These are phyloP conservation scores for honey bee (Apis mellifera) DNA, from an alignment of 1,140 invertebrate species.

Conservation along the genomic window DNA sequence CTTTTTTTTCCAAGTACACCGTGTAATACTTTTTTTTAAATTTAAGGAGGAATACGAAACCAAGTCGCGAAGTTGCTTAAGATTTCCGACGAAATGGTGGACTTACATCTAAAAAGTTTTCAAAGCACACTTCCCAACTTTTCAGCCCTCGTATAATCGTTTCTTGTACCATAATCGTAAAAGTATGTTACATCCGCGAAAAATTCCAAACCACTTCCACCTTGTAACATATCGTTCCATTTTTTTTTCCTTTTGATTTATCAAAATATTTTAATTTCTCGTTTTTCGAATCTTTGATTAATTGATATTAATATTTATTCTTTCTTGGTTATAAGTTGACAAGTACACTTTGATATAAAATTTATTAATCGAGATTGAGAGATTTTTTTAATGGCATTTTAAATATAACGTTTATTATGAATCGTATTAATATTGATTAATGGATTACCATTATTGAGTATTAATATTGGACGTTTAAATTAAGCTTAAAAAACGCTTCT, in stretches of 20 bases:
- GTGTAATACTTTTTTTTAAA: background rate
- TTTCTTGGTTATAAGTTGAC: background rate
- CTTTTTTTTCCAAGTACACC: too few species aligned
- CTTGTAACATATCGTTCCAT: background rate
- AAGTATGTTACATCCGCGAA: background rate
- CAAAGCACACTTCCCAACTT: slow-evolving; percentile 29
- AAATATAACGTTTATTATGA: background rate
- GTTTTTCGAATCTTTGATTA: too few species aligned
- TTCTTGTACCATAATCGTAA: slow-evolving; percentile 26
- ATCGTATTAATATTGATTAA: too few species aligned
- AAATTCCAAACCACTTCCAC: background rate
- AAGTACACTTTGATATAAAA: too few species aligned
- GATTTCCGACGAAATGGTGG: slow-evolving; percentile 17
- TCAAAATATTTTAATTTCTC: background rate
- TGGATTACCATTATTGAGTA: background rate
- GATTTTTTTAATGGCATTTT: background rate
- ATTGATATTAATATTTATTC: background rate
- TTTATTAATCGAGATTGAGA: too few species aligned
- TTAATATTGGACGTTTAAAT: background rate
- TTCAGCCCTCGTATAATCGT: slow-evolving; percentile 31
- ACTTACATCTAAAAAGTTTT: slow-evolving; percentile 44
- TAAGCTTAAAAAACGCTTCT: slow-evolving; percentile 1
- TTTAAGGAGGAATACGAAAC: background rate
- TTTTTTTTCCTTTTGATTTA: background rate
- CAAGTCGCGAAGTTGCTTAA: slow-evolving; percentile 19